Evolutionary conservation across 2,113 vertebrate species (phyloP).

Genomic region (Callorhinus ursinus): DNA sequence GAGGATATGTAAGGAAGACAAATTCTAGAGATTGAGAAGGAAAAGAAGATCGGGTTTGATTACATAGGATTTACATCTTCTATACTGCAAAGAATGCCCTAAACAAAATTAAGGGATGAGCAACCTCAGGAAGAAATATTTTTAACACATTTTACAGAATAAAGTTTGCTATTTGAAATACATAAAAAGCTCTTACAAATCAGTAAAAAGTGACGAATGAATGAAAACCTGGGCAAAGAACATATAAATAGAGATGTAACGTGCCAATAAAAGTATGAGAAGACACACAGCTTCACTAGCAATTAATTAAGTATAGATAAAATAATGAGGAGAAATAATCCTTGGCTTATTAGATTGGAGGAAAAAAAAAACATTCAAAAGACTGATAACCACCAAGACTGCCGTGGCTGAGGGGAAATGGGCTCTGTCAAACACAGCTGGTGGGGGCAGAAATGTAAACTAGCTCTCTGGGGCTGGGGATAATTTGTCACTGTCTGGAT

Average conservation of each 20-base stretch:
- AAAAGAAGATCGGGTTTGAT: neutral
- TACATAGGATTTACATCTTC: neutral
- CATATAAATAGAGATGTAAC: neutral
- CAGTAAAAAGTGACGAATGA: neutral
- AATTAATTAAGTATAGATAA: neutral
- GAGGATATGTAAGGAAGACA: neutral
- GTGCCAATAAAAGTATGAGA: neutral
- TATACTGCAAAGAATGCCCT: neutral
- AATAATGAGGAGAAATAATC: constrained; percentile 3
- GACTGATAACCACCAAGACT: too few species aligned
- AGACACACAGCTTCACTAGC: neutral
- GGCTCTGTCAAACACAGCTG: neutral
- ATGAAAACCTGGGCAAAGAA: neutral
- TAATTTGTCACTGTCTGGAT: neutral
- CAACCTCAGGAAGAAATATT: neutral
- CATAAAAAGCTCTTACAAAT: neutral
- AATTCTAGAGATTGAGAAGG: neutral
- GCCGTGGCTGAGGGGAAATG: fast-evolving
- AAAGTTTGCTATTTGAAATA: neutral
- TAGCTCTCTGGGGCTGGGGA: neutral
- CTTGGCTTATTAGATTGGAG: neutral
- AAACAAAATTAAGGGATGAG: neutral
- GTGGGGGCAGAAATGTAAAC: neutral
- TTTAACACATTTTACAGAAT: neutral
- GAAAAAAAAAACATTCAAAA: neutral